phyloP scores from a whole-genome alignment of 2,888 invertebrate species.

The Drosophila suboccidentalis region DNA sequence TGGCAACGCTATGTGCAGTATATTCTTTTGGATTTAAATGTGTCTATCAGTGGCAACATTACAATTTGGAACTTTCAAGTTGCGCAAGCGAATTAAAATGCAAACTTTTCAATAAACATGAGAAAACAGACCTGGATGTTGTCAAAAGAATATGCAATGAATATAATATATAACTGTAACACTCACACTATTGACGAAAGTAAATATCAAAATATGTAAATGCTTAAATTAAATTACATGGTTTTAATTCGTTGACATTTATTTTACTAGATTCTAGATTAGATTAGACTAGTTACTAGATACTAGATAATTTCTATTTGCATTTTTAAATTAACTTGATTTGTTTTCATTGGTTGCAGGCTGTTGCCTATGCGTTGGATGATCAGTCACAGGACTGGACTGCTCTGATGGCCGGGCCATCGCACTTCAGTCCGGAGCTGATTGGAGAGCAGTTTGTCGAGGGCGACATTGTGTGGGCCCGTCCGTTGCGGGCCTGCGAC shows the following conservation, averaged over 20 bases:
- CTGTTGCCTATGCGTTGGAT: conserved; percentile 85
- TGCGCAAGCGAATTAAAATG: not conserved
- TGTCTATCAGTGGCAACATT: not conserved
- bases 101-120: not conserved
- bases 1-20: not conserved
- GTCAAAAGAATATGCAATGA: not conserved
- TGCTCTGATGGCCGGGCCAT: conserved; percentile 92
- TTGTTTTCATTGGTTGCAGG: conserved; percentile 70
- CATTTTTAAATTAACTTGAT: not conserved
- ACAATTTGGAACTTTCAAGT: not conserved
- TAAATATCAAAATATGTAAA: not conserved
- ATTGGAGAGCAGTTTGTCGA: conserved; percentile 88
- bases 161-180: not conserved
- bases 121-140: not conserved
- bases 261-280: not conserved
- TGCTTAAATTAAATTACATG: not conserved
- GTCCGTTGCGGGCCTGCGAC: conserved; percentile 89
- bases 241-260: not conserved
- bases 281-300: no score
- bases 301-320: not conserved
- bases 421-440: conserved; percentile 94
- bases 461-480: conserved; percentile 89
- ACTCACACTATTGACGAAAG: not conserved
- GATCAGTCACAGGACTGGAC: conserved; percentile 84
- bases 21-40: no score